Base-by-base conservation (phyloP, 2,113 vertebrate genomes). In the Chloebia gouldiae region DNA sequence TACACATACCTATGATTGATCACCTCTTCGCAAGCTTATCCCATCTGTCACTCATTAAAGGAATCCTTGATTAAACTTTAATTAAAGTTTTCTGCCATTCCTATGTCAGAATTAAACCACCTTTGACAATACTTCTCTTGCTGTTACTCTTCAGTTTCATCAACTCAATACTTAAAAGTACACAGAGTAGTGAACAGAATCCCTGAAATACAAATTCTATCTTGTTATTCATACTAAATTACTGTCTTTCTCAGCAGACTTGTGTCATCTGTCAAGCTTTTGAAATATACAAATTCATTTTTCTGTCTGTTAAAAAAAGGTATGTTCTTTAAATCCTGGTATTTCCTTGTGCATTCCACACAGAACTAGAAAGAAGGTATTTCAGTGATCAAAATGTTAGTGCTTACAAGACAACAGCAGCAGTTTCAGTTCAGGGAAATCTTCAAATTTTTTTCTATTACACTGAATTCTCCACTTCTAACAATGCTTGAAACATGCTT, bases 101-200 rank as follows among this genome's bases (percentile, higher is more conserved):
- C 21, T 63, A 5, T 81, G 81, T 91, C 30, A 18, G 18, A 86
- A 81, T 31, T 59, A 93, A 86, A 68, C 28, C 37, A 88, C 22
- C 71, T 90, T 82, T 60, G 31, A 53, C 88, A 94, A 66, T 54
- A 94, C 54, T 80, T 79, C 71, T 53, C 51, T 4, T 81, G 86
- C 51, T 95, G 75, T 78, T 83, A 59, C 49, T 83, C 61, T 57
- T 86, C n/a, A 93, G 79, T 39, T 95, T 92, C 81, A 90, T 37
- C 83, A 91, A 92, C 86, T 95, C 54, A 94, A 76, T 63, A 92
- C 77, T 92, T 85, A 91, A 93, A 96, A 93, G 33, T 65, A 49
- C 27, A 80, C 66, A 82, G 8, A 90, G 25, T 60, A 86, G 25
- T 30, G 30, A 95, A 86, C 22, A 92, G 59, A 83, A 87, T 40